phyloP scores from a whole-genome alignment of 64 coral and sea anemone species.

The Pocillopora verrucosa region DNA sequence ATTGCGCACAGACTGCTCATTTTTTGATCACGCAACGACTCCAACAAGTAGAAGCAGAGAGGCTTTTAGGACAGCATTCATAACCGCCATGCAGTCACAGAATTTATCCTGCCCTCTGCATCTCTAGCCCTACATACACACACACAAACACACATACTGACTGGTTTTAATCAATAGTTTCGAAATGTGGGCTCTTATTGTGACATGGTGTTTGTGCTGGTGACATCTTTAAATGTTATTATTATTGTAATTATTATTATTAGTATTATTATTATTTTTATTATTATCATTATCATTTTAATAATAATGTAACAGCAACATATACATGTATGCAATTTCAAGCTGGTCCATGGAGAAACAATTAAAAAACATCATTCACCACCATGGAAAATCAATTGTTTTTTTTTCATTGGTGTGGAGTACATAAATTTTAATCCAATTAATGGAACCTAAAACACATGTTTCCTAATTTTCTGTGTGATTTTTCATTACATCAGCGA shows the following conservation, averaged over 20 bases:
- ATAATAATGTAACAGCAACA: not conserved
- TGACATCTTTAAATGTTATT: not conserved
- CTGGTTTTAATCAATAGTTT: too few species aligned
- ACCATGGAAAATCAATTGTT: not conserved
- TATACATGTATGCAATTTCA: not conserved
- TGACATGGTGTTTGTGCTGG: not conserved
- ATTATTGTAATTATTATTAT: not conserved
- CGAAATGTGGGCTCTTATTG: not conserved
- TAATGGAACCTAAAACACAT: too few species aligned
- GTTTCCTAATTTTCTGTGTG: too few species aligned
- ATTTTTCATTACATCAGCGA: too few species aligned
- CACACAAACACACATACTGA: too few species aligned
- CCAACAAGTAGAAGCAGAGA: slow-evolving; percentile 90
- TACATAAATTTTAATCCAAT: too few species aligned
- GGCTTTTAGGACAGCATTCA: slow-evolving; percentile 49
- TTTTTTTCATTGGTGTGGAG: not conserved
- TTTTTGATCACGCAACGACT: slow-evolving; percentile 94
- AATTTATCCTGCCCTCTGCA: not conserved
- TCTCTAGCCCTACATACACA: too few species aligned
- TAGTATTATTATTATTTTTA: not conserved
- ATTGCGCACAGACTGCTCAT: slow-evolving; percentile 87
- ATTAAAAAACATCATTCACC: not conserved
- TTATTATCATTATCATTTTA: not conserved
- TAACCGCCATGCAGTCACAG: not conserved
- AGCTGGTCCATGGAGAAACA: not conserved